Conservation (phyloP, 2,888 invertebrate species). For the Caenorhabditis sp. region DNA sequence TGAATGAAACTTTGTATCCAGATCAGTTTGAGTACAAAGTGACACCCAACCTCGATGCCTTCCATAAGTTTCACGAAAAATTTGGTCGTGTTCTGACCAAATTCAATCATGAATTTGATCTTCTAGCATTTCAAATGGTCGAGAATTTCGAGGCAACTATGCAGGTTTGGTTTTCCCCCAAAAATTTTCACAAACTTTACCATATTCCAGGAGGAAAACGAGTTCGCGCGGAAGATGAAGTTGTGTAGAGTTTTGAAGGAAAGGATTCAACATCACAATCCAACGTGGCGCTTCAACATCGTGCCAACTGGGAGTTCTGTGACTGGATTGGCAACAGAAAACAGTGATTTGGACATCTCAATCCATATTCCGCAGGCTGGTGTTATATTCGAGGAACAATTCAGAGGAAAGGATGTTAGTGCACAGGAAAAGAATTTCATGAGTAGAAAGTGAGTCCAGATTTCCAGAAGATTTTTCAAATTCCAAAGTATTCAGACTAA, state of each 20-base stretch:
- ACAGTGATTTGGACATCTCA: slow-evolving; percentile 69
- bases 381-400: neutral
- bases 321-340: slow-evolving; percentile 54
- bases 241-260: slow-evolving; percentile 42
- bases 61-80: neutral
- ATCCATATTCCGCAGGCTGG: slow-evolving; percentile 65
- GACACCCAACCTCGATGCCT: neutral
- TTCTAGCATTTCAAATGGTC: neutral
- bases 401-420: neutral
- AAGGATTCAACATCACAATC: slow-evolving; percentile 23
- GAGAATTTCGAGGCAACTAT: neutral
- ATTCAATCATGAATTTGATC: neutral
- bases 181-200: neutral
- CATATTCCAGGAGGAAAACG: slow-evolving; percentile 34
- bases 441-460: slow-evolving; percentile 5
- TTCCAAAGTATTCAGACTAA: slow-evolving; percentile 37
- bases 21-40: neutral
- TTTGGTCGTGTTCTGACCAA: neutral
- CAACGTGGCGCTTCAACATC: slow-evolving; percentile 61
- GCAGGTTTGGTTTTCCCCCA: neutral
- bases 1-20: neutral
- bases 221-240: slow-evolving; percentile 40
- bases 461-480: neutral
- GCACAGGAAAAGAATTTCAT: neutral
- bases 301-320: slow-evolving; percentile 66